Base-by-base conservation (phyloP, 2,888 invertebrate genomes). In the Amaurobius ferox region DNA sequence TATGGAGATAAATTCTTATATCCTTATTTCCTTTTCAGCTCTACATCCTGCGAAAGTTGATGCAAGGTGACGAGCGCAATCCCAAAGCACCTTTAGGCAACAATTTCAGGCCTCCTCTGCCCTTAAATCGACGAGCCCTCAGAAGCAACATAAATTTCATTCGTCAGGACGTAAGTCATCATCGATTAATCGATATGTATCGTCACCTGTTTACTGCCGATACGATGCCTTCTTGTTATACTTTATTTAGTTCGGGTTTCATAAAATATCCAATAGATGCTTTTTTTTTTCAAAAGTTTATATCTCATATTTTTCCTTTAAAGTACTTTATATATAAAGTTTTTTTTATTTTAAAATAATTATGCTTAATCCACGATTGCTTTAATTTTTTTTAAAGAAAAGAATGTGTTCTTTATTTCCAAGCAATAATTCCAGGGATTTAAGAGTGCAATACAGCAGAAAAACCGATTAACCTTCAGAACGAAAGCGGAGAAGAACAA, bases 101-200 rank as follows among this genome's bases (percentile, higher is more conserved):
- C 93, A 98, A 98, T 93, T 97, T 95, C 93, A 94, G 98, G 90
- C 98, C 98, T 86, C 95, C 97, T 72, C 97, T 97, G 92, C 96
- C 96, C 76, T 93, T 98, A 88, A 95, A 98, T 92, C 97, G 98
- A 92, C 94, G 98, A 90, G 95, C 97, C 81, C 95, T 98, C 89
- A 94, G 98, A 92, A 98, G 98, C 90, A 98, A 98, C 93, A 98
- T 98, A 92, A 97, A 98, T 93, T 98, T 98, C 92, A 95, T 89
- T 87, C 87, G 88, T 48, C 88, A 86, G 55, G 77, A 80, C 74
- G 89, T 89, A 78, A 88, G 88, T 87, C 55, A 86, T 66, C 71
- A 78, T 85, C 67, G 35, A 71, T 85, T 72, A 77, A 72, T 72
- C 77, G 67, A 67, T 83, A 70, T 19, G 30, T 79, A 79, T 79